Base-by-base conservation (phyloP, 2,113 vertebrate genomes). In the Eudyptes chrysolophus region DNA sequence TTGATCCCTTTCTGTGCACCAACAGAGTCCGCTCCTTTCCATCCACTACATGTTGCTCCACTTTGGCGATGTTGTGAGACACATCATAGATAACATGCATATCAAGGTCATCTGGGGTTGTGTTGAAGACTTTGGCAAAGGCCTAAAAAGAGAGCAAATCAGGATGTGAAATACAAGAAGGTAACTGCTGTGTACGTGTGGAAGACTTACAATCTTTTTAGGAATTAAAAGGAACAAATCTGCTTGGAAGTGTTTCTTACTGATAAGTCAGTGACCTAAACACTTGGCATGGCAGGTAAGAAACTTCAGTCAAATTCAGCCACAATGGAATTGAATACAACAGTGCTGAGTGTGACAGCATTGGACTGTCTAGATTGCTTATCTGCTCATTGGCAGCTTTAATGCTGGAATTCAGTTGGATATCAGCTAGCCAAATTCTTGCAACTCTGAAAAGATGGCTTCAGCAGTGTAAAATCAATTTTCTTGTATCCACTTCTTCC, bases 31-130 rank as follows among this genome's bases (percentile, higher is more conserved):
- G 97, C 90, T 99, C 99, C 96, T 99, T 99, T 30, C 99, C 99
- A 1, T 99, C 99, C 96, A 99, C 98, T 46, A 99, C 99, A 5
- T 99, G 99, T 96, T 99, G 99, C 60, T 99, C 99, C 65, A 99
- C 99, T 95, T 99, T 99, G 96, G 99, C 99, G 58, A 99, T 99
- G 96, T 99, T 99, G 98, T 99, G 99, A 24, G 99, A 99, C 16
- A 99, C 99, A 15, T 99, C 99, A 34, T 99, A 99, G 97, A 99
- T 99, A 76, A 99, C 99, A 0, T 99, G 99, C 98, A 99, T 99
- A 97, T 99, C 99, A 80, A 99, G 98, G 98, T 99, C 99, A 42
- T 99, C 99, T 0, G 99, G 99, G 17, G 99, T 99, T 9, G 99
- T 99, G 94, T 97, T 99, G 90, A 99, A 99, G 57, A 99, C 99